phyloP scores from a whole-genome alignment of 2,888 invertebrate species.

The Buathra laborator region DNA sequence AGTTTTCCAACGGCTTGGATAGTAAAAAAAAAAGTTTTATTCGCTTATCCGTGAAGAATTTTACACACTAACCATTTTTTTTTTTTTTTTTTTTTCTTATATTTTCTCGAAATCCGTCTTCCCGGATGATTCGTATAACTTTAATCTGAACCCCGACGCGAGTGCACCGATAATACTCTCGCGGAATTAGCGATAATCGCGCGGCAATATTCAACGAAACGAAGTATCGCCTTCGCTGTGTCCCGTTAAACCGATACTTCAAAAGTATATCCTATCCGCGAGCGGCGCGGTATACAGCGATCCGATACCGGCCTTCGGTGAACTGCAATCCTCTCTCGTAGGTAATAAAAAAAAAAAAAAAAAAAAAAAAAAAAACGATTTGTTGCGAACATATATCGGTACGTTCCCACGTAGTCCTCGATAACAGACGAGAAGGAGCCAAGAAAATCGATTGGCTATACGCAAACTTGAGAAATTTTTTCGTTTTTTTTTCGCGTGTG shows the following conservation, averaged over 20 bases:
- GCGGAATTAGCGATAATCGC: conserved; percentile 35
- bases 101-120: no score
- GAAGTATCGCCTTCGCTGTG: conserved; percentile 12
- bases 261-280: background rate
- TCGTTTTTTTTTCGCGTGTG: background rate
- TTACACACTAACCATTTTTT: no score
- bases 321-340: background rate
- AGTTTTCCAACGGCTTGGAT: no score
- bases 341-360: background rate
- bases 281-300: no score
- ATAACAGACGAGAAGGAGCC: conserved; percentile 28
- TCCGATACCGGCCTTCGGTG: background rate
- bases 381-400: conserved; percentile 7
- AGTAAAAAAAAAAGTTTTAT: no score
- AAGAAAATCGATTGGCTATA: conserved; percentile 45
- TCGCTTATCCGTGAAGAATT: no score
- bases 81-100: no score
- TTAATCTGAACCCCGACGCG: background rate
- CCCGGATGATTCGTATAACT: background rate
- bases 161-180: background rate
- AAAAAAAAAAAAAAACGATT: conserved; percentile 4
- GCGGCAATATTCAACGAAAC: conserved; percentile 36
- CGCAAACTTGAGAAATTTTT: conserved; percentile 35
- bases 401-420: conserved; percentile 46
- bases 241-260: conserved; percentile 30